A percentile compares a stretch with the other conserved stretches of the same genome.
phyloP scores from a whole-genome alignment of 2,888 invertebrate species.

The Carpatolechia fugitivella region DNA sequence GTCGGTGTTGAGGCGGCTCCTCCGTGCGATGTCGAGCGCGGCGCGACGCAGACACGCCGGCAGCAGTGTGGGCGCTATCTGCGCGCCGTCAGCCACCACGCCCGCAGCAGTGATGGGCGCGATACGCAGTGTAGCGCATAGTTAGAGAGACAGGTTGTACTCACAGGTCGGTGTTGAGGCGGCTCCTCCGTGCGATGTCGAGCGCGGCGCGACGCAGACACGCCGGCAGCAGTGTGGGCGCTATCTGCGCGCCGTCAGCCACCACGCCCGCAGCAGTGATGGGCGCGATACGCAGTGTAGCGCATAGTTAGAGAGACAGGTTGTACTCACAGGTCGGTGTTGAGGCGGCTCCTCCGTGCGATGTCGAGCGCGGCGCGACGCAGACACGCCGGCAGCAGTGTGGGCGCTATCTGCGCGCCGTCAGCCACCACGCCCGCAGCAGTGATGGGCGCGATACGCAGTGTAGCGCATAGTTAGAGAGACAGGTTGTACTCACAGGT shows the following conservation, averaged over 20 bases:
- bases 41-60: conserved; percentile 82
- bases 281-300: conserved; percentile 80
- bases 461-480: too few relatives aligned
- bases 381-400: conserved; percentile 33
- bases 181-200: conserved; percentile 28
- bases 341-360: conserved; percentile 32
- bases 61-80: conserved; percentile 80
- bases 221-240: too few relatives aligned
- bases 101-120: conserved; percentile 34
- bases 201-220: conserved; percentile 87
- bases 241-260: too few relatives aligned
- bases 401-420: conserved; percentile 59
- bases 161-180: conserved; percentile 40
- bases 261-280: too few relatives aligned
- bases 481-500: conserved; percentile 29
- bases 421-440: conserved; percentile 31
- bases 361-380: conserved; percentile 87
- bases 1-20: conserved; percentile 40
- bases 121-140: conserved; percentile 81
- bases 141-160: too few relatives aligned
- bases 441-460: too few relatives aligned
- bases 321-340: conserved; percentile 36
- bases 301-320: conserved; percentile 27
- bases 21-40: conserved; percentile 70
- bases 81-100: conserved; percentile 36